A percentile compares a stretch with the other conserved stretches of the same genome.
These are phyloP conservation scores for Drosophila asahinai DNA, from an alignment of 1,140 invertebrate genomes.

Conservation along the genomic window DNA sequence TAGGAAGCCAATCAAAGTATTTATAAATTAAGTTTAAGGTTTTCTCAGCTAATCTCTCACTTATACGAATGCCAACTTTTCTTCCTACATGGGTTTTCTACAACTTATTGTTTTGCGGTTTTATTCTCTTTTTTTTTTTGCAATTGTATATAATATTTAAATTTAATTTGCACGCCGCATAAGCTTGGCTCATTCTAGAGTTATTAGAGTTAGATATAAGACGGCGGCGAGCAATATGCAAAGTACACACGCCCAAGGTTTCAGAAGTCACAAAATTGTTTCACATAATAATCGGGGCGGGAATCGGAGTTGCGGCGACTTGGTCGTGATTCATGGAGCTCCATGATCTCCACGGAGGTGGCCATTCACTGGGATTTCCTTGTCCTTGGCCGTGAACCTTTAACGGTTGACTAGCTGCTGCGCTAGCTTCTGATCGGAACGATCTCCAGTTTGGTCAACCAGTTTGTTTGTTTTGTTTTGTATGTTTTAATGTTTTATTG, in stretches of 20 bases:
- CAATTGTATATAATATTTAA: constrained; percentile 62
- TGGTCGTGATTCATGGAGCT: constrained; percentile 67
- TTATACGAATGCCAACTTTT: constrained; percentile 48
- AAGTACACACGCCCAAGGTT: constrained; percentile 70
- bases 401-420: constrained; percentile 72
- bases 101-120: constrained; percentile 40
- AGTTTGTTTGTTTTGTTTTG: constrained; percentile 61
- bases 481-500: constrained; percentile 10
- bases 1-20: constrained; percentile 35
- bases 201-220: constrained; percentile 53
- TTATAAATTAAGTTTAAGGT: constrained; percentile 31
- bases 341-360: constrained; percentile 22
- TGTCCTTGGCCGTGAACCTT: constrained; percentile 83
- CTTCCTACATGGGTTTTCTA: constrained; percentile 66
- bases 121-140: constrained; percentile 45
- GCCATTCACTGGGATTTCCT: constrained; percentile 81
- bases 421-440: constrained; percentile 39
- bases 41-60: constrained; percentile 13
- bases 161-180: constrained; percentile 67
- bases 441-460: constrained; percentile 56
- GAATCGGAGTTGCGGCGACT: constrained; percentile 16
- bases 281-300: constrained; percentile 19
- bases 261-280: constrained; percentile 74
- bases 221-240: constrained; percentile 54
- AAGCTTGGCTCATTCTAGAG: constrained; percentile 61